Evolutionary conservation across 2,113 vertebrate genomes (phyloP).

Genomic region (Falco punctatus): DNA sequence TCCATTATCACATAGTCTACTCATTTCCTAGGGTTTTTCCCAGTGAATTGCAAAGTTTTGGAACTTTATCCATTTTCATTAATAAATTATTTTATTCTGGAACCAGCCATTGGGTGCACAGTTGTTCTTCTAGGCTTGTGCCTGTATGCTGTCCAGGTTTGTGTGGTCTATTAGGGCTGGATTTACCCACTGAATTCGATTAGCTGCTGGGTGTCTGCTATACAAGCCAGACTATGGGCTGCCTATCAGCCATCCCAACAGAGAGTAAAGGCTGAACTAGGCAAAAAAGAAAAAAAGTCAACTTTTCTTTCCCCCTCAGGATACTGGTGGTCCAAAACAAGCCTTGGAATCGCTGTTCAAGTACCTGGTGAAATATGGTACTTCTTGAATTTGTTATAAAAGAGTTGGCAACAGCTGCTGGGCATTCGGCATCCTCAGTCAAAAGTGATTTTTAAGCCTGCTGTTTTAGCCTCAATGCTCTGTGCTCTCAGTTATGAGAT

Average conservation of each 20-base stretch:
- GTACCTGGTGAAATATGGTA: neutral
- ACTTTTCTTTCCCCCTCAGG: neutral
- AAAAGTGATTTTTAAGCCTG: neutral
- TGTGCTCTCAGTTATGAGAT: neutral
- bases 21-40: neutral
- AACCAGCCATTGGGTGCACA: neutral
- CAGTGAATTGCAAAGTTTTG: neutral
- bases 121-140: neutral
- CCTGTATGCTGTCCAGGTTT: neutral
- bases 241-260: neutral
- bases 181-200: neutral
- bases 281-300: neutral
- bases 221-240: neutral
- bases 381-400: neutral
- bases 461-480: neutral
- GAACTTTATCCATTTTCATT: neutral
- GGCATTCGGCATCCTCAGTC: neutral
- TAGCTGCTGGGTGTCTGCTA: neutral
- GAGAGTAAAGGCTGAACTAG: neutral
- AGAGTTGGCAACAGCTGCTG: neutral
- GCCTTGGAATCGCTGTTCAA: neutral
- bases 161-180: neutral
- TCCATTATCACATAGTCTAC: neutral
- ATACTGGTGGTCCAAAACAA: neutral
- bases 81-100: neutral